Evolutionary conservation across 2,888 invertebrate genomes (phyloP).

Genomic region (Hirudinaria manillensis): DNA sequence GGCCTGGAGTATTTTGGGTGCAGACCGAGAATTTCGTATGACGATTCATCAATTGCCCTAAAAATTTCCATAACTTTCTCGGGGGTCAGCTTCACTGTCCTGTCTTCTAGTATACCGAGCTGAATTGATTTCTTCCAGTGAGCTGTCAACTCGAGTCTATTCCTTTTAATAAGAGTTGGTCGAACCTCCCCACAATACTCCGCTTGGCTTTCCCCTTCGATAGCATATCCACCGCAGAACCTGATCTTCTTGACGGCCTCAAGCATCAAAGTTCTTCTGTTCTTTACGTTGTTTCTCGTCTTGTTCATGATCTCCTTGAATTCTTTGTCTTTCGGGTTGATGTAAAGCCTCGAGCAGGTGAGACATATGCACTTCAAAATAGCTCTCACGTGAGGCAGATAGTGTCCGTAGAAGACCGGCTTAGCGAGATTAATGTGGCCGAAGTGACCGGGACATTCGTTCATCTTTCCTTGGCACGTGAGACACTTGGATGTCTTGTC

Average conservation of each 20-base stretch:
- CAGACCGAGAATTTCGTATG: slow-evolving; percentile 61
- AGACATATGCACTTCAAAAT: slow-evolving; percentile 96
- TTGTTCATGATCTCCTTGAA: slow-evolving; percentile 90
- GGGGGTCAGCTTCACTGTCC: slow-evolving; percentile 65
- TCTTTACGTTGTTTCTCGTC: slow-evolving; percentile 89
- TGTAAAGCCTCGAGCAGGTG: slow-evolving; percentile 92
- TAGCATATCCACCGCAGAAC: slow-evolving; percentile 65
- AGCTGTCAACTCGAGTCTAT: slow-evolving; percentile 85
- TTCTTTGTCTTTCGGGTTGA: slow-evolving; percentile 86
- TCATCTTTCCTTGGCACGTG: slow-evolving; percentile 71
- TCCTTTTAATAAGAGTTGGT: slow-evolving; percentile 74
- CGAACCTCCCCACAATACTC: slow-evolving; percentile 66
- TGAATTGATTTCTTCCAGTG: slow-evolving; percentile 66
- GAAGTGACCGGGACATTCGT: slow-evolving; percentile 98
- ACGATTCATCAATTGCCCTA: slow-evolving; percentile 77
- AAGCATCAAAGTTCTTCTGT: slow-evolving; percentile 87
- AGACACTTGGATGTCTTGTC: slow-evolving; percentile 70
- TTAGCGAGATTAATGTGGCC: slow-evolving; percentile 96
- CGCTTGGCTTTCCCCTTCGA: too few relatives aligned
- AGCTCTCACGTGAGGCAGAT: slow-evolving; percentile 92
- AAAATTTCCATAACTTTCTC: slow-evolving; percentile 95
- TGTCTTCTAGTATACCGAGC: too few relatives aligned
- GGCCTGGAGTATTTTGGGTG: slow-evolving; percentile 89
- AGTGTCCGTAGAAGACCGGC: slow-evolving; percentile 97
- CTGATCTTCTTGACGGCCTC: too few relatives aligned